Evolutionary conservation across 2,888 invertebrate genomes (phyloP), one percentile per base, ranked within the genome.

Genomic region (Parnassius mnemosyne): DNA sequence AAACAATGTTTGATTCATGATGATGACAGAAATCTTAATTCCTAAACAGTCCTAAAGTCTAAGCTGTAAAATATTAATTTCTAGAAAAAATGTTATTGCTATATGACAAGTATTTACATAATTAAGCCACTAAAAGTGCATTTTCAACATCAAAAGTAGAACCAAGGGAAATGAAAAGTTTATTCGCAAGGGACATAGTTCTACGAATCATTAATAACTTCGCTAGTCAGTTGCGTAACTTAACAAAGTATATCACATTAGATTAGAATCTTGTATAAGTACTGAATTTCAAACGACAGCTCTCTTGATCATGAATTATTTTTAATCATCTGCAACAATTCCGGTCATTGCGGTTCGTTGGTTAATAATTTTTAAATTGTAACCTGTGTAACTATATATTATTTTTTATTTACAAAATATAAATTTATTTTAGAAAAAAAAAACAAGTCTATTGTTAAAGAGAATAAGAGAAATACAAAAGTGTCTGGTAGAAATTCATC

Each of bases 181-280:
- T 72, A 72, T 60, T 63, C 47, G 58, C 66, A 66, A 65, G 65
- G 53, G 63, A 65, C 60, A 55, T 68, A 70, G 69, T 77, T 70
- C 76, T 80, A 78, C 69, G 34, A 34, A 34, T 34, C 34, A 5
- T 34, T 34, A 34, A 34, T 51, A 65, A 73, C 74, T 75, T 72
- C 66, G 68, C 78, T 82, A 82, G 74, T 52, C 12, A 44, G 73
- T 71, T 76, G 81, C 79, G 73, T 77, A 71, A 67, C 80, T 83
- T 85, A 83, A 77, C 79, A 75, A 69, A 80, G 79, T 83, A 83
- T 90, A 90, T 90, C 90, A 90, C 89, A 89, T 85, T 84, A 86
- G 71, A 81, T 90, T 89, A 89, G 89, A 89, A 89, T 89, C 70
- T 87, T 86, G 87, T 88, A 86, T 83, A 20, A 20, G 20, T 20